These are phyloP conservation scores for Spicauda simplicius DNA, from an alignment of 2,888 invertebrate genomes.

Conservation along the genomic window DNA sequence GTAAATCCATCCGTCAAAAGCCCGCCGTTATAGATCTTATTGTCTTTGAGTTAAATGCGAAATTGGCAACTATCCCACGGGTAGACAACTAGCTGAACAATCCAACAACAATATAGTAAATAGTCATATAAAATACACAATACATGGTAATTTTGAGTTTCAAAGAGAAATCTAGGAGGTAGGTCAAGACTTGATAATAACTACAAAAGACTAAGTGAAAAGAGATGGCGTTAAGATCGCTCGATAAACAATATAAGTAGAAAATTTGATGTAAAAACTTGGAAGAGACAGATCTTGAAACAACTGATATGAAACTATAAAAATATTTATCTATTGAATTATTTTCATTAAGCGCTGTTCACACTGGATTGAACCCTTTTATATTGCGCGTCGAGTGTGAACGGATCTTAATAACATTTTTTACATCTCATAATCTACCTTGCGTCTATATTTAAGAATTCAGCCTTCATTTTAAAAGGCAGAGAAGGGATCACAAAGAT, in stretches of 20 bases:
- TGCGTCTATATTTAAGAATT: slow-evolving; percentile 16
- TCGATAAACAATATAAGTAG: slow-evolving; percentile 6
- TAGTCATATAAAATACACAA: slow-evolving; percentile 35
- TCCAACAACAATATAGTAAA: slow-evolving; percentile 35
- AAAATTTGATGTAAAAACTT: slow-evolving; percentile 15
- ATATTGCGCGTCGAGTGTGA: neutral
- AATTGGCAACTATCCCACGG: slow-evolving; percentile 25
- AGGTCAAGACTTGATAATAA: slow-evolving; percentile 24
- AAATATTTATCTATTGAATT: slow-evolving; percentile 5
- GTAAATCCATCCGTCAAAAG: slow-evolving; percentile 14
- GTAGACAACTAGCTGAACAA: slow-evolving; percentile 11
- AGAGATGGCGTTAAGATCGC: slow-evolving; percentile 6
- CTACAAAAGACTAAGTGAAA: slow-evolving; percentile 10
- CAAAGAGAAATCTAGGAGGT: slow-evolving; percentile 31
- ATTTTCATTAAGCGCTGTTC: neutral
- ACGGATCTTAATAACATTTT: neutral
- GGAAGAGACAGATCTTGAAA: slow-evolving; percentile 16
- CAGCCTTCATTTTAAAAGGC: slow-evolving; percentile 34
- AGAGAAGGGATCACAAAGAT: slow-evolving; percentile 24
- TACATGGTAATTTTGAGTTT: slow-evolving; percentile 28
- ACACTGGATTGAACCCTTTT: neutral
- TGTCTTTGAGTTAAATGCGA: slow-evolving; percentile 31
- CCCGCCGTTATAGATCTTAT: slow-evolving; percentile 33
- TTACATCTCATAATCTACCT: slow-evolving; percentile 4
- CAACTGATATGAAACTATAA: neutral